Conservation (phyloP, 2,888 invertebrate genomes). For the Lithophane ornitopus region DNA sequence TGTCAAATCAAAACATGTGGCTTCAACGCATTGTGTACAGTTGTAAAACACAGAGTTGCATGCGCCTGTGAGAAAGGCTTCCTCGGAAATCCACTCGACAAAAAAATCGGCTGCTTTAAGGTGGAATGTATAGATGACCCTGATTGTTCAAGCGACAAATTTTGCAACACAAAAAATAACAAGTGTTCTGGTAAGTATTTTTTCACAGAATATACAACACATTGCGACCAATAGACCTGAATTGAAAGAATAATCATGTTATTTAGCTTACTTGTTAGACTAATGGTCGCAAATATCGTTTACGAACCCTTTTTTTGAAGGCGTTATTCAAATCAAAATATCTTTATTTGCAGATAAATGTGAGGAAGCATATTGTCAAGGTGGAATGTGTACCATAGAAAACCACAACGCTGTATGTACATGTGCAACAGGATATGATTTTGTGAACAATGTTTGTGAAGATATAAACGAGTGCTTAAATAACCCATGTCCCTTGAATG, state of each 20-base stretch:
- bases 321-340: not conserved
- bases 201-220: not conserved
- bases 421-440: conserved; percentile 94
- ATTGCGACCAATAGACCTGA: conserved; percentile 1
- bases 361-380: conserved; percentile 94
- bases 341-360: conserved; percentile 93
- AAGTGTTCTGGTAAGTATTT: conserved; percentile 94
- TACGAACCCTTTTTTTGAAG: not conserved
- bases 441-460: conserved; percentile 92
- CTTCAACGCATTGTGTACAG: conserved; percentile 94
- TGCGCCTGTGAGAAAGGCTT: conserved; percentile 95
- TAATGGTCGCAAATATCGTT: not conserved
- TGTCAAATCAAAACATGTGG: conserved; percentile 94
- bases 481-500: conserved; percentile 95
- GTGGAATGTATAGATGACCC: conserved; percentile 95
- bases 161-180: conserved; percentile 94
- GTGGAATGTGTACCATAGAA: conserved; percentile 94
- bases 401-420: conserved; percentile 94
- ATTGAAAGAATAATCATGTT: not conserved
- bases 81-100: conserved; percentile 95
- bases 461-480: conserved; percentile 95
- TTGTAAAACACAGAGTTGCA: conserved; percentile 93
- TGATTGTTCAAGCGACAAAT: conserved; percentile 94
- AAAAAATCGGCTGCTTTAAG: conserved; percentile 95
- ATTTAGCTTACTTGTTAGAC: not conserved